phyloP scores from a whole-genome alignment of 2,113 vertebrate species.

The Psilopsiagon aurifrons region DNA sequence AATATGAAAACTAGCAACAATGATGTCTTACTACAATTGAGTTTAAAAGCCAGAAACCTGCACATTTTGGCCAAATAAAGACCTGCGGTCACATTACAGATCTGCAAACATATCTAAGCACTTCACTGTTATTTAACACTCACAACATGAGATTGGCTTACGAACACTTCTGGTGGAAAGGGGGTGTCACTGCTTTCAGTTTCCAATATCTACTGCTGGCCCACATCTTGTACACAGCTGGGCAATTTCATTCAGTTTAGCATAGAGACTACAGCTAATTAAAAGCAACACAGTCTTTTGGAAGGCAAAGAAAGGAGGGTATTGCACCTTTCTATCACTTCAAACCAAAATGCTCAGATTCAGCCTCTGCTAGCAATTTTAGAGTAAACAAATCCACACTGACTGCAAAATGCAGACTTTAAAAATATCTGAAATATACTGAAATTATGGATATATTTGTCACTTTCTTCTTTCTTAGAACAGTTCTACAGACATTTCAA shows the following conservation, averaged over 20 bases:
- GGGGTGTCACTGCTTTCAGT: not conserved
- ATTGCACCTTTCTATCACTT: not conserved
- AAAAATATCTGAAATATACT: not conserved
- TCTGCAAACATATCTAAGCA: not conserved
- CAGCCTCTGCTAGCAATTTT: not conserved
- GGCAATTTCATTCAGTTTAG: slow-evolving; percentile 20
- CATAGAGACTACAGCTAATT: slow-evolving; percentile 13
- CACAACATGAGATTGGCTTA: not conserved
- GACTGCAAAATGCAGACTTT: not conserved
- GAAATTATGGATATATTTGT: not conserved
- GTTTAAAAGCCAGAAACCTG: not conserved
- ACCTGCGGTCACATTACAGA: not conserved
- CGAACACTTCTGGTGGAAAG: not conserved
- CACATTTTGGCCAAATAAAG: not conserved
- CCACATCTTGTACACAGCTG: not conserved
- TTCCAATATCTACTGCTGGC: slow-evolving; percentile 6
- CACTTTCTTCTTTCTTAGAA: not conserved
- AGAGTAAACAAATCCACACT: not conserved
- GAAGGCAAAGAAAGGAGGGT: not conserved
- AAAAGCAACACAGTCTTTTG: slow-evolving; percentile 20
- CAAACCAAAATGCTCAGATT: not conserved
- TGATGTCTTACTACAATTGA: not conserved
- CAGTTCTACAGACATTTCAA: not conserved
- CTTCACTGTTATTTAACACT: not conserved
- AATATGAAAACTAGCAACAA: not conserved